phyloP scores from a whole-genome alignment of 1,140 invertebrate genomes.

The Panagrolaimus sp. region DNA sequence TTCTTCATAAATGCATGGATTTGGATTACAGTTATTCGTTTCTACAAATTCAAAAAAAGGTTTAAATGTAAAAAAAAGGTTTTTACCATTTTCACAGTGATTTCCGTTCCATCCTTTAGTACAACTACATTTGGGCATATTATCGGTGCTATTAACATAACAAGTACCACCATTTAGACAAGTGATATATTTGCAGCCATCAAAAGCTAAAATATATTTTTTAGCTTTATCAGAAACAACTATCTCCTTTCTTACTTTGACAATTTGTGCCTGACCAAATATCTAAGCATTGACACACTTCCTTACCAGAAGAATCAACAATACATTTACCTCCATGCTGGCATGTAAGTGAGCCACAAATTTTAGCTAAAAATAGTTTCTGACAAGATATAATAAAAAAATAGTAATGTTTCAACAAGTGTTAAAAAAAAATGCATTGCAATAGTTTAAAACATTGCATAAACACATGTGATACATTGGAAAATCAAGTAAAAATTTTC shows the following conservation, averaged over 20 bases:
- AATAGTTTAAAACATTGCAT: too few relatives aligned
- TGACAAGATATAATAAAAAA: too few relatives aligned
- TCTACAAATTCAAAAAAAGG: too few relatives aligned
- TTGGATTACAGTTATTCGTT: too few relatives aligned
- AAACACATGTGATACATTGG: too few relatives aligned
- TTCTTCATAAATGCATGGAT: too few relatives aligned
- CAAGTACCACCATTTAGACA: neutral
- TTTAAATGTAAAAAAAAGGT: too few relatives aligned
- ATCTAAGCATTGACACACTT: neutral
- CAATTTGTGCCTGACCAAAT: neutral
- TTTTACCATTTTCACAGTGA: too few relatives aligned
- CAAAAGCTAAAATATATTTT: neutral
- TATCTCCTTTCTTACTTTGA: neutral
- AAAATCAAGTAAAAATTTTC: neutral
- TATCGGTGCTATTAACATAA: neutral
- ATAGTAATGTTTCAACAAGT: too few relatives aligned
- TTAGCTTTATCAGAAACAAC: neutral
- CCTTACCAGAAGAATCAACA: neutral
- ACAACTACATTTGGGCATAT: too few relatives aligned
- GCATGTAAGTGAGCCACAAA: neutral
- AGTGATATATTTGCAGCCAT: neutral
- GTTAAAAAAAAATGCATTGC: too few relatives aligned
- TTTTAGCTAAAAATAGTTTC: neutral
- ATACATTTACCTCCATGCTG: neutral
- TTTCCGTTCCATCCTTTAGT: too few relatives aligned